Base-by-base conservation (phyloP, 2,797 vertebrate species). In the Gouania willdenowi region DNA sequence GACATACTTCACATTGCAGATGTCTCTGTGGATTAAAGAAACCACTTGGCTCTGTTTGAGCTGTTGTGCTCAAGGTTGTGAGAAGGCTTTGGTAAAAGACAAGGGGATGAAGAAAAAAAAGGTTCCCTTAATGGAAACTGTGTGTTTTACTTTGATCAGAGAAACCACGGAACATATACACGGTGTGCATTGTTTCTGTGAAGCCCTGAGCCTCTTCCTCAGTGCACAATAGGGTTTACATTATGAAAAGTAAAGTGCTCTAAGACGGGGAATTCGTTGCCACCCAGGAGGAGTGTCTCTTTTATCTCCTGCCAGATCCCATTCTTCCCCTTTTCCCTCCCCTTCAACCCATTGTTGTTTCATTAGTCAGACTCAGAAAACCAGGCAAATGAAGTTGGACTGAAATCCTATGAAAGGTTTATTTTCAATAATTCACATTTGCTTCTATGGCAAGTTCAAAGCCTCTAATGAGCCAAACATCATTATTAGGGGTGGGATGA, bases 161-260 rank as follows among this genome's bases (percentile, higher is more conserved):
- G 36, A 19, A 79, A 71, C 68, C 52, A 23, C 63, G 62, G 52
- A 82, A 66, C 59, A 36, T 54, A 77, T 53, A 71, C 72, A 70
- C 48, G 49, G 38, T 19, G 41, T 8, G 9, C 57, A 7, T 40
- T 70, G 74, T 70, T 81, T 61, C 71, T 72, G 45, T 3, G 16
- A 48, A 75, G 74, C 66, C 59, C 71, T 79, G 62, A 42, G 64
- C 75, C 69, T 71, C 69, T 75, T 84, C 77, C 77, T 71, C 58
- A 3, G 60, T 55, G 67, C 65, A 53, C 53, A 74, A 70, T 74
- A 72, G 79, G 55, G 77, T 78, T 83, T 78, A 80, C 57, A 77
- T 77, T 70, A 80, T 82, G 61, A 70, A 69, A 73, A 75, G 69
- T 72, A 81, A 82, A 81, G 75, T 76, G 77, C 62, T 75, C 51